These are phyloP conservation scores for Eleutherodactylus coqui DNA, from an alignment of 2,797 vertebrate genomes.

Conservation along the genomic window DNA sequence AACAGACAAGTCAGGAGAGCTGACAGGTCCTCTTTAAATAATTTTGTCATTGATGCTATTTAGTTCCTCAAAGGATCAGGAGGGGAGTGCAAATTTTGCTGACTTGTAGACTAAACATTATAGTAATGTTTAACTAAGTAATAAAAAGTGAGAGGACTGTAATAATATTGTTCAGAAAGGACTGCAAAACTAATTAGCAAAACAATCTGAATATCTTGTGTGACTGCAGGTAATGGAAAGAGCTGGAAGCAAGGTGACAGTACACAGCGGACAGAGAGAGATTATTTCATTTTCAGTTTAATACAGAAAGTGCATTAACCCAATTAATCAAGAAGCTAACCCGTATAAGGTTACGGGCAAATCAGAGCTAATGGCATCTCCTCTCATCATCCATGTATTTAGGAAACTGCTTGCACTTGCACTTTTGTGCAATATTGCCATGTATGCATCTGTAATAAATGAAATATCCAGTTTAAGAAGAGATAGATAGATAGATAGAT, in stretches of 20 bases:
- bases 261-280: conserved; percentile 28
- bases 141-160: neutral
- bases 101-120: neutral
- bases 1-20: too few relatives aligned
- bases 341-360: conserved; percentile 11
- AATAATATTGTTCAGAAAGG: neutral
- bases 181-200: neutral
- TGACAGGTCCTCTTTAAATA: too few relatives aligned
- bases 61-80: neutral
- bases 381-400: neutral
- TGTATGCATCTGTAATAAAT: neutral
- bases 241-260: conserved; percentile 20
- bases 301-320: conserved; percentile 57
- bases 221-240: neutral
- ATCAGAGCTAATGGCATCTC: conserved; percentile 12
- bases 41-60: too few relatives aligned
- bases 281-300: conserved; percentile 51
- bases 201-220: neutral
- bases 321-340: conserved; percentile 39
- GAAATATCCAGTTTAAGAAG: too few relatives aligned
- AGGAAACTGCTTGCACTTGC: neutral
- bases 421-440: neutral
- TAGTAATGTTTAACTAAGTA: neutral
- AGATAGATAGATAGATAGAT: too few relatives aligned
- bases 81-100: neutral